phyloP scores from a whole-genome alignment of 2,113 vertebrate species.

The Pao palembangensis region DNA sequence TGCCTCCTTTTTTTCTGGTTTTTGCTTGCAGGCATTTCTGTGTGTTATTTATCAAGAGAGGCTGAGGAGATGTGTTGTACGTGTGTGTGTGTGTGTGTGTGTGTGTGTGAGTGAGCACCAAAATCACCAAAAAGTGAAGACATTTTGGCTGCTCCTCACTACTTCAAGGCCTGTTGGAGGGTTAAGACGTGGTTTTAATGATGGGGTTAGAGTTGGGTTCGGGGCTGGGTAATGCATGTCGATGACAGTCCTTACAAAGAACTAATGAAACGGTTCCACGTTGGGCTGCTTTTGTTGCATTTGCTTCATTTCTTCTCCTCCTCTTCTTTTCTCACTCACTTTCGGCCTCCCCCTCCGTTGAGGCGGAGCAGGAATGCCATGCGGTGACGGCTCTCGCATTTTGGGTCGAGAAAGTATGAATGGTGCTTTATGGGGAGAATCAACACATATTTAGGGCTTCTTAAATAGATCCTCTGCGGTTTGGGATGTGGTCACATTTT shows the following conservation, averaged over 20 bases:
- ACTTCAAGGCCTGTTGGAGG: no score
- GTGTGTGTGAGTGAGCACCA: neutral
- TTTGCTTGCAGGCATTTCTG: slow-evolving; percentile 13
- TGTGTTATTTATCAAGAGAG: slow-evolving; percentile 18
- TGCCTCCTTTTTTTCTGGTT: neutral
- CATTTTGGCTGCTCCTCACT: no score
- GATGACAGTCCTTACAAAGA: no score
- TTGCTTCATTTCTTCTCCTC: slow-evolving; percentile 21
- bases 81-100: slow-evolving; percentile 5
- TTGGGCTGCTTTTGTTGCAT: slow-evolving; percentile 40
- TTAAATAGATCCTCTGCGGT: slow-evolving; percentile 47
- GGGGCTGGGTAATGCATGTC: no score
- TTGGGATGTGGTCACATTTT: slow-evolving; percentile 37
- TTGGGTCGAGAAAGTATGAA: slow-evolving; percentile 33
- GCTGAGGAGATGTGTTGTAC: neutral
- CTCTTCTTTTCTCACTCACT: slow-evolving; percentile 7
- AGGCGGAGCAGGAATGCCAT: slow-evolving; percentile 44
- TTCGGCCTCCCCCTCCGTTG: slow-evolving; percentile 9
- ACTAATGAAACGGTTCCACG: slow-evolving; percentile 70
- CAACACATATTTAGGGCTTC: slow-evolving; percentile 37
- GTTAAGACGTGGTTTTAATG: no score
- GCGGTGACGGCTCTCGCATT: slow-evolving; percentile 38
- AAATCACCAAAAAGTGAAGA: no score
- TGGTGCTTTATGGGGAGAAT: slow-evolving; percentile 36
- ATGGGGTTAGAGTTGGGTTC: no score